phyloP scores from a whole-genome alignment of 2,797 vertebrate species.

The Pelochelys cantorii region DNA sequence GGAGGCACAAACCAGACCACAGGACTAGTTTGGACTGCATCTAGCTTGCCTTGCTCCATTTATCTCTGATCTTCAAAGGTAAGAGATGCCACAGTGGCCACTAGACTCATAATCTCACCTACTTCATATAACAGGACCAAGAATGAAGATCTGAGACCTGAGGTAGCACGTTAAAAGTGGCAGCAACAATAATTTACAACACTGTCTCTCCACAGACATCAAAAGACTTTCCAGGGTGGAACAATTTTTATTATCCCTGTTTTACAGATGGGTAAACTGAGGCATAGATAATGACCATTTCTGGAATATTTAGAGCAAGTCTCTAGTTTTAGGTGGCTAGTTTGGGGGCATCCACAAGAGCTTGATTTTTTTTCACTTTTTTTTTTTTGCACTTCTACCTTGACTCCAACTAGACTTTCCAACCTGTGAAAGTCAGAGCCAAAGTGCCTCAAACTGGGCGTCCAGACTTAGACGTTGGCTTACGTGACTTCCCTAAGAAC shows the following conservation, averaged over 20 bases:
- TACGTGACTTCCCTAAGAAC: neutral
- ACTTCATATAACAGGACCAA: neutral
- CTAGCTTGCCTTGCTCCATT: neutral
- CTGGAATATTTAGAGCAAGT: neutral
- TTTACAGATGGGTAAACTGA: neutral
- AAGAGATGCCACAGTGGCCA: neutral
- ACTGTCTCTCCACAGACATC: neutral
- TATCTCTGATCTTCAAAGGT: neutral
- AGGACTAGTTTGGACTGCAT: neutral
- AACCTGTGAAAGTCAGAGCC: neutral
- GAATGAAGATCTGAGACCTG: neutral
- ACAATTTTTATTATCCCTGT: neutral
- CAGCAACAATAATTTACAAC: neutral
- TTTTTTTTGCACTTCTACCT: neutral
- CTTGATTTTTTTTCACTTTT: neutral
- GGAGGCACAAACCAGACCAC: neutral
- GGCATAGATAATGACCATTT: neutral
- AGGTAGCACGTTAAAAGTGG: neutral
- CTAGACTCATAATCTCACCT: neutral
- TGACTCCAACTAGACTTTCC: neutral
- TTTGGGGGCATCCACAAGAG: neutral
- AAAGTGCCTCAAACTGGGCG: neutral
- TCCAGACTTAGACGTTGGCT: neutral
- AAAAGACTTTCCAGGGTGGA: neutral
- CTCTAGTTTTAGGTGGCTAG: neutral